Percentiles rank a stretch among this genome's conserved stretches.
These are phyloP conservation scores for Eristalis intricaria DNA, from an alignment of 2,888 invertebrate genomes.

Conservation along the genomic window DNA sequence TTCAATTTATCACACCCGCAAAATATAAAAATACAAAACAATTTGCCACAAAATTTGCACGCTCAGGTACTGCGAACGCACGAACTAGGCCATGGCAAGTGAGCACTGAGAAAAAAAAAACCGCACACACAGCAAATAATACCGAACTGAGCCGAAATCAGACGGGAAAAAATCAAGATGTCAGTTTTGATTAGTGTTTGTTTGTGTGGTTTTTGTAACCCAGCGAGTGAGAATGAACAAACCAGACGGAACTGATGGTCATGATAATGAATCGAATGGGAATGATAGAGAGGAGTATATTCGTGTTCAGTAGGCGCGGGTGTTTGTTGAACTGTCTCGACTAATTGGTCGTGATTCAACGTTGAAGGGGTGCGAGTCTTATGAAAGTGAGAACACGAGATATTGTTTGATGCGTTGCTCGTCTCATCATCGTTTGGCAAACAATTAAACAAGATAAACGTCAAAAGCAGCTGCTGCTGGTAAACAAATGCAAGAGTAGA, in stretches of 20 bases:
- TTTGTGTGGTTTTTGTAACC: neutral
- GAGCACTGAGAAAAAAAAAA: constrained; percentile 26
- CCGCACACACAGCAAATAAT: neutral
- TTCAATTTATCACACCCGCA: neutral
- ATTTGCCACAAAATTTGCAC: neutral
- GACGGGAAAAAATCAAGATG: constrained; percentile 17
- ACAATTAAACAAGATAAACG: neutral
- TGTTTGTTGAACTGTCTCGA: neutral
- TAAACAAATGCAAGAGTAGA: constrained; percentile 70
- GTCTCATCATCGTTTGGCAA: neutral
- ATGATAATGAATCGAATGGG: neutral
- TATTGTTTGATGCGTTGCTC: too few species aligned
- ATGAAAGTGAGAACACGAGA: neutral
- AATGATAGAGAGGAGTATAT: constrained; percentile 19
- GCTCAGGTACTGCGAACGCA: constrained; percentile 18
- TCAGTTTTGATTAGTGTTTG: constrained; percentile 28
- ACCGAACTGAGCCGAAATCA: neutral
- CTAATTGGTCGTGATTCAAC: constrained; percentile 20
- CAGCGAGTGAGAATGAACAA: neutral
- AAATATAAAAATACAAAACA: neutral
- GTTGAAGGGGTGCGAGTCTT: neutral
- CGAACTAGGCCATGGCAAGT: constrained; percentile 34
- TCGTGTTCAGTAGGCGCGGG: neutral
- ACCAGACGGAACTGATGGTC: neutral
- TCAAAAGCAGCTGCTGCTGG: neutral